Evolutionary conservation across 2,797 vertebrate genomes (phyloP).

Genomic region (Premnoplex brunnescens): DNA sequence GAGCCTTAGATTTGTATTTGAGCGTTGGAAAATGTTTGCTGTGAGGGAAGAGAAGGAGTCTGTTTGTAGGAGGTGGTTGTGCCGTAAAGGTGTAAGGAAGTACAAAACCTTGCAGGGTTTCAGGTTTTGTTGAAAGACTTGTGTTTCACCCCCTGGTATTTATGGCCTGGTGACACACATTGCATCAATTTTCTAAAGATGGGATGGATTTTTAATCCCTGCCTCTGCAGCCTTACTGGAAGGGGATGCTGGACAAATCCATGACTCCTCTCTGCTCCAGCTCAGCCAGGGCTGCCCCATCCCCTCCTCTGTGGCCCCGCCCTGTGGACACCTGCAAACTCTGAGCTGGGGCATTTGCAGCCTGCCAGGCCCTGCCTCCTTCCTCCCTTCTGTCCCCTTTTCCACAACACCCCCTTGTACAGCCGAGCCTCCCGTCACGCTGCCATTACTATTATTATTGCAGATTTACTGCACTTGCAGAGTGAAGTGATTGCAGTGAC

Average conservation of each 20-base stretch:
- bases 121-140: not conserved
- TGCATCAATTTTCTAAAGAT: not conserved
- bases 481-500: slow-evolving; percentile 80
- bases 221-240: not conserved
- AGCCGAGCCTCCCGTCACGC: slow-evolving; percentile 64
- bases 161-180: too few relatives aligned
- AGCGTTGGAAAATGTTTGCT: not conserved
- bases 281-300: not conserved
- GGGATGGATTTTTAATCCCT: not conserved
- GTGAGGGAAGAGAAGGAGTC: not conserved
- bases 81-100: not conserved
- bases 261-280: not conserved
- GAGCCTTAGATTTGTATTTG: not conserved
- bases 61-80: not conserved
- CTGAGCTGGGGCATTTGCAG: not conserved
- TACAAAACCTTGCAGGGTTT: not conserved
- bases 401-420: slow-evolving; percentile 52
- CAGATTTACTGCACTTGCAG: slow-evolving; percentile 80
- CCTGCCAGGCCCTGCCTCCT: not conserved
- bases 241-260: not conserved
- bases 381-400: slow-evolving; percentile 52
- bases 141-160: not conserved
- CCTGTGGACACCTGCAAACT: not conserved
- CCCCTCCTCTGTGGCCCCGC: not conserved
- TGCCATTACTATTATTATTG: slow-evolving; percentile 56